Evolutionary conservation across 1,140 invertebrate genomes (phyloP).

Genomic region (Drosophila parvula): DNA sequence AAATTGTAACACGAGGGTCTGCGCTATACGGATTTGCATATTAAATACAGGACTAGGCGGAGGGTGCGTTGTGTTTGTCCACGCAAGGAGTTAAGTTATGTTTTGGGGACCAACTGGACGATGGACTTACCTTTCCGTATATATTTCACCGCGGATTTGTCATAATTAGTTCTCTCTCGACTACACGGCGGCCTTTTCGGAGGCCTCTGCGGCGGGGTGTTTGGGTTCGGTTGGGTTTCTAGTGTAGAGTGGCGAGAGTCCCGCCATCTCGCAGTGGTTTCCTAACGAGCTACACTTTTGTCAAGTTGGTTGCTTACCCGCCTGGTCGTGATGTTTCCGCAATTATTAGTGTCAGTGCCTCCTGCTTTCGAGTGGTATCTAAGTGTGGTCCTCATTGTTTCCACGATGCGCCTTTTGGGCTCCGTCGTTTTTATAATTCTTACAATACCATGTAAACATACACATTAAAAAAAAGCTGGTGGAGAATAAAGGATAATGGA

Average conservation of each 20-base stretch:
- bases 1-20: constrained; percentile 8
- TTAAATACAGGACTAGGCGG: constrained; percentile 5
- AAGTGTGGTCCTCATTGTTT: constrained; percentile 72
- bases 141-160: constrained; percentile 74
- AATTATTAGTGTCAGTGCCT: constrained; percentile 70
- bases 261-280: constrained; percentile 52
- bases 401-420: constrained; percentile 74
- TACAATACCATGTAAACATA: constrained; percentile 54
- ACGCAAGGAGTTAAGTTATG: constrained; percentile 47
- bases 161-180: constrained; percentile 78
- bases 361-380: constrained; percentile 64
- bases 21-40: constrained; percentile 13
- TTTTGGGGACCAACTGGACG: constrained; percentile 44
- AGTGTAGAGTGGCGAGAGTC: constrained; percentile 31
- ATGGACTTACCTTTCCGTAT: constrained; percentile 65
- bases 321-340: constrained; percentile 71
- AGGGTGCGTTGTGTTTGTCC: constrained; percentile 4
- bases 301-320: constrained; percentile 55
- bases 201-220: constrained; percentile 9
- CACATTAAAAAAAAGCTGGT: constrained; percentile 23
- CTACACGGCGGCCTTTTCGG: constrained; percentile 52
- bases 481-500: constrained; percentile 25
- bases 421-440: constrained; percentile 74
- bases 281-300: constrained; percentile 70
- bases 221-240: constrained; percentile 8